These are phyloP conservation scores for Gerris lacustris DNA, from an alignment of 2,888 invertebrate genomes.

Conservation along the genomic window DNA sequence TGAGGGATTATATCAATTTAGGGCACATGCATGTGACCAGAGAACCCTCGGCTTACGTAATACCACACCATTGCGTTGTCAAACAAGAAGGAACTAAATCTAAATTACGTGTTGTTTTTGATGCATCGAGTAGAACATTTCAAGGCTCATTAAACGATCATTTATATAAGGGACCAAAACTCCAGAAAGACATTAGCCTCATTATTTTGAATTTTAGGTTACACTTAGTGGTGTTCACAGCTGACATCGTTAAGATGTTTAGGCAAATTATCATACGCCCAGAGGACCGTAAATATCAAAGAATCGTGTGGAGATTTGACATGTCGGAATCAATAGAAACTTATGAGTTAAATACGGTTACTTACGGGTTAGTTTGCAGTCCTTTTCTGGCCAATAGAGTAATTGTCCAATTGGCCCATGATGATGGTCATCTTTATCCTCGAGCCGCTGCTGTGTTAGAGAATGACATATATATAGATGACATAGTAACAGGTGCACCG, in stretches of 20 bases:
- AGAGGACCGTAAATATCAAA: slow-evolving; percentile 23
- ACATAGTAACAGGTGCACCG: slow-evolving; percentile 14
- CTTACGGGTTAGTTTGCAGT: slow-evolving; percentile 26
- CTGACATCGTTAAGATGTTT: slow-evolving; percentile 36
- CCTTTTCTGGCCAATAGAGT: slow-evolving; percentile 25
- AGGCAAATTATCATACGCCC: slow-evolving; percentile 26
- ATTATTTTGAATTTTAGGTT: slow-evolving; percentile 32
- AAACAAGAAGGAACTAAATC: slow-evolving; percentile 31
- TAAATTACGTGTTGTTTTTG: slow-evolving; percentile 32
- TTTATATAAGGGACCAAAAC: slow-evolving; percentile 30
- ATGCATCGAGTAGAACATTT: slow-evolving; percentile 15
- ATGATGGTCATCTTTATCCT: slow-evolving; percentile 21
- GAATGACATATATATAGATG: slow-evolving; percentile 18
- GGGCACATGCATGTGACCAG: slow-evolving; percentile 10
- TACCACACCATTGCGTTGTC: slow-evolving; percentile 34
- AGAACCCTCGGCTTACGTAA: slow-evolving; percentile 19
- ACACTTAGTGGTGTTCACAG: slow-evolving; percentile 31
- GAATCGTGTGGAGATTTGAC: slow-evolving; percentile 29
- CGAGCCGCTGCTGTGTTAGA: slow-evolving; percentile 17
- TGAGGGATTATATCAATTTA: slow-evolving; percentile 9
- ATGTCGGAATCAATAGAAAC: slow-evolving; percentile 15
- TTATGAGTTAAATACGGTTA: slow-evolving; percentile 22
- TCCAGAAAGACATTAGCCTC: slow-evolving; percentile 33
- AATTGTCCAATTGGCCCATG: slow-evolving; percentile 24
- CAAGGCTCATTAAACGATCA: slow-evolving; percentile 18